Evolutionary conservation across 1,140 invertebrate species (phyloP).

Genomic region (Drosophila funebris): DNA sequence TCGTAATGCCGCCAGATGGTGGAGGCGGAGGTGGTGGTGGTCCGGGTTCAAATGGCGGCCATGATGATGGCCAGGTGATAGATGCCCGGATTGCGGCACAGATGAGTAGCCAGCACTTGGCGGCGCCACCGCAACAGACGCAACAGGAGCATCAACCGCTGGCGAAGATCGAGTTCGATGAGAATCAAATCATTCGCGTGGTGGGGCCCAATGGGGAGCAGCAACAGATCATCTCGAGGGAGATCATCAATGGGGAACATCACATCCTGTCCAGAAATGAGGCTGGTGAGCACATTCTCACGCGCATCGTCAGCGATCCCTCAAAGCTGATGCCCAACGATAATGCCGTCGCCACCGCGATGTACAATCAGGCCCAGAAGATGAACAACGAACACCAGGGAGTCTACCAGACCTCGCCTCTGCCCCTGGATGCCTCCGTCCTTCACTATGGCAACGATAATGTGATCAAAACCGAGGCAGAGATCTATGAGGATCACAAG

Average conservation of each 20-base stretch:
- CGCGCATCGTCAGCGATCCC: constrained; percentile 83
- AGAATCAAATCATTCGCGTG: constrained; percentile 82
- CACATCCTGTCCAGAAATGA: constrained; percentile 83
- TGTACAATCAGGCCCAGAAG: constrained; percentile 82
- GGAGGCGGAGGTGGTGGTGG: constrained; percentile 10
- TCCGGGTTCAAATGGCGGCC: constrained; percentile 25
- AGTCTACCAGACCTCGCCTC: constrained; percentile 77
- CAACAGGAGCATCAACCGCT: constrained; percentile 74
- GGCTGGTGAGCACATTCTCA: constrained; percentile 83
- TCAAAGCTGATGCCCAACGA: constrained; percentile 81
- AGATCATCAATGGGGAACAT: constrained; percentile 83
- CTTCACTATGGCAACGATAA: constrained; percentile 76
- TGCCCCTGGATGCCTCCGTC: constrained; percentile 77
- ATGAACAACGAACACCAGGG: constrained; percentile 76
- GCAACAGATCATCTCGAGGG: constrained; percentile 83
- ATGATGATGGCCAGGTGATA: constrained; percentile 75
- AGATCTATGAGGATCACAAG: constrained; percentile 81
- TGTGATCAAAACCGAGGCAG: constrained; percentile 80
- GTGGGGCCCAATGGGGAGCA: constrained; percentile 81
- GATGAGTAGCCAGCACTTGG: constrained; percentile 62
- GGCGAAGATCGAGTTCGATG: constrained; percentile 82
- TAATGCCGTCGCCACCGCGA: constrained; percentile 78
- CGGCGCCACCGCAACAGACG: constrained; percentile 49
- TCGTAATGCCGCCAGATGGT: constrained; percentile 67
- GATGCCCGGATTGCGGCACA: constrained; percentile 80